A percentile compares a stretch with the other conserved stretches of the same genome.
Conservation (phyloP, 2,888 invertebrate species). For the Acheta domesticus region DNA sequence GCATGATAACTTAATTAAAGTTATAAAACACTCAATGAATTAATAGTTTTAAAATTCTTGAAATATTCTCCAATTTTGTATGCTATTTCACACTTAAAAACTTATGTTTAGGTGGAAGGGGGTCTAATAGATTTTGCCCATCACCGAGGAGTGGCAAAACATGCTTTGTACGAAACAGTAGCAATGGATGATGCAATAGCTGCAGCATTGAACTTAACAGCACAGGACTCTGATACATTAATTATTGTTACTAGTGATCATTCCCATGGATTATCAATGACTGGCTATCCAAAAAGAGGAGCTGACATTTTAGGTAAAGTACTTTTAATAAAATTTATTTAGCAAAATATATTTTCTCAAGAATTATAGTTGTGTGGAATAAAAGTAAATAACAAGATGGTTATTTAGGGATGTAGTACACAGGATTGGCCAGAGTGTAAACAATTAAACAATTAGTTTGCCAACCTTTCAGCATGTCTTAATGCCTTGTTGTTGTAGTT, state of each 20-base stretch:
- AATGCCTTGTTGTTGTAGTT: no score
- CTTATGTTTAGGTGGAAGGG: slow-evolving; percentile 66
- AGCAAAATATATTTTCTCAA: neutral
- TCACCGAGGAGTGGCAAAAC: slow-evolving; percentile 73
- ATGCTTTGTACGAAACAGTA: slow-evolving; percentile 74
- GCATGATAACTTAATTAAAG: no score
- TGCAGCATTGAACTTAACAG: slow-evolving; percentile 58
- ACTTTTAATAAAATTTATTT: neutral
- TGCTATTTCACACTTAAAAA: slow-evolving; percentile 31
- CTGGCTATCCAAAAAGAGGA: slow-evolving; percentile 70
- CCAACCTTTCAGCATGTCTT: no score
- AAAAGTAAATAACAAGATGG: neutral
- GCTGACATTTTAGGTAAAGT: slow-evolving; percentile 64
- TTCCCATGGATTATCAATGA: slow-evolving; percentile 72
- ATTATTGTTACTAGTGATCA: slow-evolving; percentile 84
- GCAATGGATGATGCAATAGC: slow-evolving; percentile 75
- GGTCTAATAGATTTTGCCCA: slow-evolving; percentile 84
- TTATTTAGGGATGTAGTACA: no score
- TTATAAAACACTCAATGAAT: no score
- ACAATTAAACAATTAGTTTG: no score
- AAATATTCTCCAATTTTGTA: slow-evolving; percentile 11
- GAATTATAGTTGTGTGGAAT: neutral
- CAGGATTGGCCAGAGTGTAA: no score
- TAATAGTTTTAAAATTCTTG: no score
- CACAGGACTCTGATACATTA: slow-evolving; percentile 58